These are phyloP conservation scores for Dendrophyllia cribrosa DNA, from an alignment of 64 coral and sea anemone genomes.

Conservation along the genomic window DNA sequence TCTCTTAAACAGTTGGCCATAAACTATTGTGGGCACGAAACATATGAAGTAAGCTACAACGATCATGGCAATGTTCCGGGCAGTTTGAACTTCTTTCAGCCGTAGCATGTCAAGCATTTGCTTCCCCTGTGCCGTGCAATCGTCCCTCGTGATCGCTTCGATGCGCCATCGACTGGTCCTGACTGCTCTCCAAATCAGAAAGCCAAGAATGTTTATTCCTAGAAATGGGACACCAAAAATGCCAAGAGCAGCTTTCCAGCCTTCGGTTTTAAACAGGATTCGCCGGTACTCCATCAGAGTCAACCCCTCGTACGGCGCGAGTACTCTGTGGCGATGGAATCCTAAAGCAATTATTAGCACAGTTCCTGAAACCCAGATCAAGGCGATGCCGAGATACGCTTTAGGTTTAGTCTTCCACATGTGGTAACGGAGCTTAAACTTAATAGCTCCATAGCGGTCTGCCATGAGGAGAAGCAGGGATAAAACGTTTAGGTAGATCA, in stretches of 20 bases:
- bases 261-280: constrained; percentile 10
- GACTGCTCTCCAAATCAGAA: neutral
- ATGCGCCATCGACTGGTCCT: neutral
- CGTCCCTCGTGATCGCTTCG: neutral
- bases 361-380: neutral
- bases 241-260: neutral
- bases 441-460: constrained; percentile 34
- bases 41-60: constrained; percentile 21
- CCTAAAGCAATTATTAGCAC: neutral
- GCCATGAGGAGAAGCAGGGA: constrained; percentile 8
- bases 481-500: constrained; percentile 6
- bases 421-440: constrained; percentile 6
- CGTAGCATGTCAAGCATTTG: neutral
- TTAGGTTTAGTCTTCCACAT: constrained; percentile 30
- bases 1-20: neutral
- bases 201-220: neutral
- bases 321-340: neutral
- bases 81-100: neutral
- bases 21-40: neutral
- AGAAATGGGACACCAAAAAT: neutral
- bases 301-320: neutral
- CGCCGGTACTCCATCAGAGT: neutral
- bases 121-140: neutral
- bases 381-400: neutral
- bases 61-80: neutral